phyloP scores from a whole-genome alignment of 2,888 invertebrate species.

The Drosophila barbarae region DNA sequence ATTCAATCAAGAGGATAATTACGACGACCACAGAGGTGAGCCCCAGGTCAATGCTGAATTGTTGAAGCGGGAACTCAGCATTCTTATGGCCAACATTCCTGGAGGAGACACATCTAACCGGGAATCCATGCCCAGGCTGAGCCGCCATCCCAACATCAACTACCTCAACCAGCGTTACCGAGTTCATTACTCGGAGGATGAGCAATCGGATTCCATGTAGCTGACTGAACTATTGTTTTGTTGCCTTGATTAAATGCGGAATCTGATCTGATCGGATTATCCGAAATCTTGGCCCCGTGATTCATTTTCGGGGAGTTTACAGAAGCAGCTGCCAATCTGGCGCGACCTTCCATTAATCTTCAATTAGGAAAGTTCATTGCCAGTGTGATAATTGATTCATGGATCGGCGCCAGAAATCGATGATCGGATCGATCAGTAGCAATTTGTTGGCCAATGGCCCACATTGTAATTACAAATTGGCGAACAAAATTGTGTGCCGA shows the following conservation, averaged over 20 bases:
- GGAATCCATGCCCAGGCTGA: not conserved
- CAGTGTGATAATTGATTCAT: slow-evolving; percentile 37
- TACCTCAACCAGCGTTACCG: not conserved
- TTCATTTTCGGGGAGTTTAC: slow-evolving; percentile 27
- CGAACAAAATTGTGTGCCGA: slow-evolving; percentile 23
- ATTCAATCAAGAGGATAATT: not conserved
- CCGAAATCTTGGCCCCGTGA: slow-evolving; percentile 12
- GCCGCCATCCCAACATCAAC: not conserved
- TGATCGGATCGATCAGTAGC: slow-evolving; percentile 53
- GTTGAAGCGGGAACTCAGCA: slow-evolving; percentile 2
- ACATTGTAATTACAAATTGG: slow-evolving; percentile 40
- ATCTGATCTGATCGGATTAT: slow-evolving; percentile 25
- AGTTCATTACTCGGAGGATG: not conserved
- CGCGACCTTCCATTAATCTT: slow-evolving; percentile 34
- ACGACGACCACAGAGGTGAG: not conserved
- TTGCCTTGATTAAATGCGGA: slow-evolving; percentile 17
- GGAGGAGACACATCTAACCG: not conserved
- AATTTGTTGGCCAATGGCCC: slow-evolving; percentile 50
- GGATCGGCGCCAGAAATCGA: slow-evolving; percentile 26
- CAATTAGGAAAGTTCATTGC: slow-evolving; percentile 45
- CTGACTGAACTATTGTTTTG: slow-evolving; percentile 13
- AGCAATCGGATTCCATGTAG: not conserved
- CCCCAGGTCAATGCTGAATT: not conserved
- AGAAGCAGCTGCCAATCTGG: slow-evolving; percentile 28
- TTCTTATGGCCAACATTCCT: not conserved